Conservation (phyloP, 2,888 invertebrate genomes). For the Oscheius sp. region DNA sequence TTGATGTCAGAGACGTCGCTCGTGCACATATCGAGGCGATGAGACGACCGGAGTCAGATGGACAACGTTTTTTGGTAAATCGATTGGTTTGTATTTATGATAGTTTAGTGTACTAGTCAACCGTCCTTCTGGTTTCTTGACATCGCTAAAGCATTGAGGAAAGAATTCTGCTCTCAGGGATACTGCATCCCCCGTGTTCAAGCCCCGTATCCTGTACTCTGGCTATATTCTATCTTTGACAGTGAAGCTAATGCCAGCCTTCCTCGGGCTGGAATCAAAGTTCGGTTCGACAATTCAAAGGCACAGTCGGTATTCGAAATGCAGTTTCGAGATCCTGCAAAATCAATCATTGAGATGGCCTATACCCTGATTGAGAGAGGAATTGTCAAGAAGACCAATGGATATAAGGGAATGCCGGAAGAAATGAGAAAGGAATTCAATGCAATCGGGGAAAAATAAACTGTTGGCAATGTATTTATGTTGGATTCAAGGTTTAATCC, state of each 20-base stretch:
- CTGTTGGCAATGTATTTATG: no score
- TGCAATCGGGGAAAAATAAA: neutral
- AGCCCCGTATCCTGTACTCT: slow-evolving; percentile 72
- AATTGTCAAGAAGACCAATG: slow-evolving; percentile 56
- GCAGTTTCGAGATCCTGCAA: slow-evolving; percentile 71
- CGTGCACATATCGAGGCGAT: slow-evolving; percentile 74
- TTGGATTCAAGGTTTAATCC: no score
- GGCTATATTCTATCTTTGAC: slow-evolving; percentile 72
- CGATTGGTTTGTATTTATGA: neutral
- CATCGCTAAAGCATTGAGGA: slow-evolving; percentile 72
- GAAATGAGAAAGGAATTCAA: slow-evolving; percentile 7
- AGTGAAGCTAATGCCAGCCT: slow-evolving; percentile 72
- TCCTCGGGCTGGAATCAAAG: slow-evolving; percentile 56
- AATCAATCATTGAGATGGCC: slow-evolving; percentile 74
- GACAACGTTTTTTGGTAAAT: slow-evolving; percentile 71
- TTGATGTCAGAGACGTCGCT: slow-evolving; percentile 75
- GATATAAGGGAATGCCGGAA: slow-evolving; percentile 24
- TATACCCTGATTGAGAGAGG: slow-evolving; percentile 74
- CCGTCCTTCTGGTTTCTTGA: slow-evolving; percentile 73
- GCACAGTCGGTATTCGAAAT: slow-evolving; percentile 71
- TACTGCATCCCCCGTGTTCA: slow-evolving; percentile 72
- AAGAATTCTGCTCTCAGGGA: slow-evolving; percentile 70
- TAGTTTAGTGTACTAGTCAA: slow-evolving; percentile 46
- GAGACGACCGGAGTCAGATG: slow-evolving; percentile 72
- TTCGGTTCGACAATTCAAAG: slow-evolving; percentile 71